phyloP scores from a whole-genome alignment of 2,113 vertebrate species.

The Xiphorhynchus elegans region DNA sequence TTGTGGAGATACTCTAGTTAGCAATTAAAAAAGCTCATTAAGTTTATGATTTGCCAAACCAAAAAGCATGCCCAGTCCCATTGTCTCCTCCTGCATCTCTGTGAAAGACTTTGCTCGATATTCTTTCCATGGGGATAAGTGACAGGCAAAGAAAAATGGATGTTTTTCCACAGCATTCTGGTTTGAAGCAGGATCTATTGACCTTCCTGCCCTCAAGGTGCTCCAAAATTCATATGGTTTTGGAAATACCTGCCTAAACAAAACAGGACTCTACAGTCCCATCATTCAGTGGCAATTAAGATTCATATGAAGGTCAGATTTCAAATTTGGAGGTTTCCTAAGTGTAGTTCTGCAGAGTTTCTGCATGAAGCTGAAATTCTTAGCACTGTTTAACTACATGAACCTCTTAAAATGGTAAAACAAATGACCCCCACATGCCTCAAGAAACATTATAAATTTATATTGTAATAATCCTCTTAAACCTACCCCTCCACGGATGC shows the following conservation, averaged over 20 bases:
- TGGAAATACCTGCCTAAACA: not conserved
- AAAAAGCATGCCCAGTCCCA: not conserved
- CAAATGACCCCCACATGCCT: not conserved
- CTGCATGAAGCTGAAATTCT: not conserved
- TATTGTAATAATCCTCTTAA: not conserved
- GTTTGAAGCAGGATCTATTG: not conserved
- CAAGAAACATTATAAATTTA: not conserved
- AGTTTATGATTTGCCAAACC: not conserved
- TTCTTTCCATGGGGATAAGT: not conserved
- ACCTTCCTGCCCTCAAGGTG: not conserved
- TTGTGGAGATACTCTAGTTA: not conserved
- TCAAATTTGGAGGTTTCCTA: not conserved
- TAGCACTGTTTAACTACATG: not conserved
- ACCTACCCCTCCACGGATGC: not conserved
- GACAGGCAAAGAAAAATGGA: not conserved
- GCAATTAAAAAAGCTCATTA: not conserved
- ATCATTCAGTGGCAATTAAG: not conserved
- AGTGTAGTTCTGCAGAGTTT: not conserved
- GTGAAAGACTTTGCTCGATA: not conserved
- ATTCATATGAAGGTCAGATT: not conserved
- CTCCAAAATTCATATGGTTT: not conserved
- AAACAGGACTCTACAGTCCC: not conserved
- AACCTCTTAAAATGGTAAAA: not conserved
- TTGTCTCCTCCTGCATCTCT: not conserved
- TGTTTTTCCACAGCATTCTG: not conserved